These are phyloP conservation scores for Teleogryllus occipitalis DNA, from an alignment of 1,140 invertebrate species.

Conservation along the genomic window DNA sequence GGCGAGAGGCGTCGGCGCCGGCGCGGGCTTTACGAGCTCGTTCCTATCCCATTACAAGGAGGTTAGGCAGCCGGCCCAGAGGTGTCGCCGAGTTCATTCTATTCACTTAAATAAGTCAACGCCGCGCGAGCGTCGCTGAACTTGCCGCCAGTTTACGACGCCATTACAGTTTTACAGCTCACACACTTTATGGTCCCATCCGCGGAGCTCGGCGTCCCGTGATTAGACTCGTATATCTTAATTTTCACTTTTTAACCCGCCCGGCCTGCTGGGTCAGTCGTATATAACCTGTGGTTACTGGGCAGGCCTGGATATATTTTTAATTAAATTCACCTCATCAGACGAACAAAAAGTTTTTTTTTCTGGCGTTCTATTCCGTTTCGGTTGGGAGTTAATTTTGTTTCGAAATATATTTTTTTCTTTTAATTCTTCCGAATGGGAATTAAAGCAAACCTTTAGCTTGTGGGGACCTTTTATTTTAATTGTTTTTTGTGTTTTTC, in stretches of 20 bases:
- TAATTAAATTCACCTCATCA: background rate
- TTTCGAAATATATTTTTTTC: background rate
- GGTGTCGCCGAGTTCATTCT: background rate
- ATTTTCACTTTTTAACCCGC: background rate
- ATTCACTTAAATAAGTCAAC: slow-evolving; percentile 1
- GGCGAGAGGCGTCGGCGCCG: no score
- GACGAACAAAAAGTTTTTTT: background rate
- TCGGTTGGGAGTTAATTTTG: background rate
- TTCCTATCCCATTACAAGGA: background rate
- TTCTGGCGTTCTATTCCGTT: background rate
- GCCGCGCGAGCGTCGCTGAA: background rate
- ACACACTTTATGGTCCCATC: background rate
- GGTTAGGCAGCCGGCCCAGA: background rate
- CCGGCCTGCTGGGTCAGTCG: background rate
- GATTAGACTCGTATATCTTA: slow-evolving; percentile 5
- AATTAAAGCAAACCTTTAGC: no score
- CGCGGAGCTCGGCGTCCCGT: background rate
- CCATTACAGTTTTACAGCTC: background rate
- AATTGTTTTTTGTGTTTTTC: no score
- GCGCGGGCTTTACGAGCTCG: background rate
- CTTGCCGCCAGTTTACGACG: background rate
- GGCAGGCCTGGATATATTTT: background rate
- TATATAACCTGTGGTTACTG: background rate
- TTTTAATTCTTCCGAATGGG: no score
- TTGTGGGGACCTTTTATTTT: no score